phyloP scores from a whole-genome alignment of 2,888 invertebrate species.

The Eristalinus sepulchralis region DNA sequence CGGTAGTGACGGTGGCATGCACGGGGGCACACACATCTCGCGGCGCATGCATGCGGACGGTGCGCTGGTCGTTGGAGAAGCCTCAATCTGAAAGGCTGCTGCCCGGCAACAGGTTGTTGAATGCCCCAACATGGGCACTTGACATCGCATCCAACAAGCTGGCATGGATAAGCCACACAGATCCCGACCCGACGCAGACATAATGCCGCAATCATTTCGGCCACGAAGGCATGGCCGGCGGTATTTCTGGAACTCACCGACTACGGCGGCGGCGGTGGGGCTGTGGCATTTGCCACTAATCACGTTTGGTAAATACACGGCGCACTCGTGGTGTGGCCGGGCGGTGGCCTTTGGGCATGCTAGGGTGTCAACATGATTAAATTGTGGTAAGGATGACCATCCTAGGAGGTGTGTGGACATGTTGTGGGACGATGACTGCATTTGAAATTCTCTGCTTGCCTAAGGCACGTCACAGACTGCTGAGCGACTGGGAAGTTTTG shows the following conservation, averaged over 20 bases:
- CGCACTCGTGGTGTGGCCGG: conserved; percentile 1
- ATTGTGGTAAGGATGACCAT: not conserved
- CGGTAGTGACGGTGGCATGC: conserved; percentile 10
- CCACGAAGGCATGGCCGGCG: not conserved
- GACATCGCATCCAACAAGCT: conserved; percentile 36
- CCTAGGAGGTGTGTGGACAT: not conserved
- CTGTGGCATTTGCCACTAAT: conserved; percentile 17
- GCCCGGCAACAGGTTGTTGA: conserved; percentile 34
- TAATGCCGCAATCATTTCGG: conserved; percentile 13
- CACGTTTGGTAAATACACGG: conserved; percentile 20
- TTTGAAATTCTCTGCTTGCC: not conserved
- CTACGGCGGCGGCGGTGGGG: not conserved
- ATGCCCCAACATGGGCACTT: conserved; percentile 37
- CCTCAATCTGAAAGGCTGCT: conserved; percentile 1
- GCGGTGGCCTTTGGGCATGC: conserved; percentile 6
- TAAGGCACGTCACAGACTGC: not conserved
- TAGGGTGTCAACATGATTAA: conserved; percentile 26
- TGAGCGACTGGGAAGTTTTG: not conserved
- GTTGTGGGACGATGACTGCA: not conserved
- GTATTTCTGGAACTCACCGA: conserved; percentile 5
- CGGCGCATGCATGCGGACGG: not conserved
- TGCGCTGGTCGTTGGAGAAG: not conserved
- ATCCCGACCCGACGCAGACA: conserved; percentile 29
- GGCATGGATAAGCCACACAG: conserved; percentile 18
- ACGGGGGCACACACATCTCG: conserved; percentile 16